Percentiles rank a stretch among this genome's conserved stretches.
Conservation (phyloP, 2,888 invertebrate genomes). For the Kryphioiulus occultus region DNA sequence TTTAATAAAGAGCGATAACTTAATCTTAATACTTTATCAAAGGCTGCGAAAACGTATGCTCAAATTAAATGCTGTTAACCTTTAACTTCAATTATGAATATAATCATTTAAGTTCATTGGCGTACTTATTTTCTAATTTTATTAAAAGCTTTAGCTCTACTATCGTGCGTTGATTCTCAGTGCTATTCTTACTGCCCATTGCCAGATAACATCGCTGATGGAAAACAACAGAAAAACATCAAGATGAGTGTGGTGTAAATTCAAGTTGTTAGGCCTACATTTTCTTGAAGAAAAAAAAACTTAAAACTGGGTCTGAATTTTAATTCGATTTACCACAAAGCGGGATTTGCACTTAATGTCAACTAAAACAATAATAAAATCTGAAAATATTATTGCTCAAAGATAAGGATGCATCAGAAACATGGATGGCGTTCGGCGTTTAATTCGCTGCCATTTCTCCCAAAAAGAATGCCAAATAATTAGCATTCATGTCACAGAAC, state of each 20-base stretch:
- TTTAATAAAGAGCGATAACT: too few species aligned
- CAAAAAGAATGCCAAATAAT: neutral
- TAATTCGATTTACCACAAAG: neutral
- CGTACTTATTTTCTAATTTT: too few species aligned
- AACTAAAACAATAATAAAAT: slow-evolving; percentile 23
- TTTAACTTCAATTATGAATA: too few species aligned
- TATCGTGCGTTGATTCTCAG: too few species aligned
- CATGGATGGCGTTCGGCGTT: neutral
- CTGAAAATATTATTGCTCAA: neutral
- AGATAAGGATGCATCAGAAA: slow-evolving; percentile 23
- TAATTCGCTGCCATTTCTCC: neutral
- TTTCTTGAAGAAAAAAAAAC: neutral
- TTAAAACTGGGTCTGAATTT: neutral
- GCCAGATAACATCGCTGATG: neutral
- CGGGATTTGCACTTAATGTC: slow-evolving; percentile 6
- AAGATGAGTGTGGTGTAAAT: neutral
- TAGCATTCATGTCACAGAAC: neutral
- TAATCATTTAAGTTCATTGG: too few species aligned
- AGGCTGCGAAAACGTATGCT: too few species aligned
- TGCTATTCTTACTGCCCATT: too few species aligned
- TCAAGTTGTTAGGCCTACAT: neutral
- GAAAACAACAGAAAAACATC: neutral
- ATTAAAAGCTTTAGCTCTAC: too few species aligned
- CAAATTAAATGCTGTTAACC: too few species aligned
- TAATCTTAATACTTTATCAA: too few species aligned